phyloP scores from a whole-genome alignment of 2,888 invertebrate species.

The Quadroppia sp. region DNA sequence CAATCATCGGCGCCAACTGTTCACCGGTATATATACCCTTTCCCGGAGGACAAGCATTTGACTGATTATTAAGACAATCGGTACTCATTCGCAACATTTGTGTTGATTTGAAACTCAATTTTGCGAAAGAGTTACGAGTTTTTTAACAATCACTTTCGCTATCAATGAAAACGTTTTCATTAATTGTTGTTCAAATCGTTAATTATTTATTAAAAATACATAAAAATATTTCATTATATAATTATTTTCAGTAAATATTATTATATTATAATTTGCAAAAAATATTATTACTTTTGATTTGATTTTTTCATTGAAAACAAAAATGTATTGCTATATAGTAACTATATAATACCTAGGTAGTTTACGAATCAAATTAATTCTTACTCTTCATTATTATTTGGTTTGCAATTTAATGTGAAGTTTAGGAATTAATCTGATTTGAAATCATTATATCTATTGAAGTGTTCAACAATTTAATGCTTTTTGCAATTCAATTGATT shows the following conservation, averaged over 20 bases:
- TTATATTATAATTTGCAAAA: too few relatives aligned
- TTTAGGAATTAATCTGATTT: constrained; percentile 10
- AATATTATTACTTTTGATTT: too few relatives aligned
- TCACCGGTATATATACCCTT: too few relatives aligned
- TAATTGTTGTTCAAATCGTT: not conserved
- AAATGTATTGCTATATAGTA: not conserved
- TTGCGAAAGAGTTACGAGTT: constrained; percentile 30
- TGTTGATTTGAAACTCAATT: constrained; percentile 7
- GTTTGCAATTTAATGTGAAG: not conserved
- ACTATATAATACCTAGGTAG: not conserved
- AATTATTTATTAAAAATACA: too few relatives aligned
- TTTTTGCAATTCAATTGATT: too few relatives aligned
- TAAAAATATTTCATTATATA: too few relatives aligned
- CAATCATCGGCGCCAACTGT: not conserved
- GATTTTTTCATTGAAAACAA: too few relatives aligned
- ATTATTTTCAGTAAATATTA: too few relatives aligned
- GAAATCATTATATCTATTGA: not conserved
- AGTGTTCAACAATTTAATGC: too few relatives aligned
- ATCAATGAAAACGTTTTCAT: not conserved
- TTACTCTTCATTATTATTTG: constrained; percentile 1
- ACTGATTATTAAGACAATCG: not conserved
- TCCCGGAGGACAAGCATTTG: too few relatives aligned
- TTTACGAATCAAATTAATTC: not conserved
- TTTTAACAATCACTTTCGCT: not conserved
- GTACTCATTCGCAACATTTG: constrained; percentile 17